phyloP scores from a whole-genome alignment of 2,113 vertebrate species.

The Siniperca knerii region DNA sequence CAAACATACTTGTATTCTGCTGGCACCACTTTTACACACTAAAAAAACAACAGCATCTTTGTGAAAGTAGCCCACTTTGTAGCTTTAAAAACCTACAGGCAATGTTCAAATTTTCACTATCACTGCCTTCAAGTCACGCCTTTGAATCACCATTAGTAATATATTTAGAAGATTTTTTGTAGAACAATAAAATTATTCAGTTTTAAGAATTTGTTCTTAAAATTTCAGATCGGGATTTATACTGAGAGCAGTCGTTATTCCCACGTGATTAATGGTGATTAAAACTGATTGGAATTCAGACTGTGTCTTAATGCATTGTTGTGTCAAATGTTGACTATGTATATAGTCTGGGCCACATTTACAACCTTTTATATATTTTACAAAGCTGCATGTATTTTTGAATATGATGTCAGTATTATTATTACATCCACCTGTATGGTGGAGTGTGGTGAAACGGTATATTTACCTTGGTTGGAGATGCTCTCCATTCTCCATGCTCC shows the following conservation, averaged over 20 bases:
- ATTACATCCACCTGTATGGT: not conserved
- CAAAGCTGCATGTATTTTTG: not conserved
- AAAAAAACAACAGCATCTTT: conserved; percentile 49
- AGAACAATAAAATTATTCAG: conserved; percentile 2
- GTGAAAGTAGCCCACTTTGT: conserved; percentile 26
- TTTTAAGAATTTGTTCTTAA: not conserved
- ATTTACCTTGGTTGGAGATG: not conserved
- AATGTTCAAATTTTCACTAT: conserved; percentile 33
- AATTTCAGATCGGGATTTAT: not conserved
- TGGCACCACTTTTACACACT: conserved; percentile 16
- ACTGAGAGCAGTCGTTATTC: not conserved
- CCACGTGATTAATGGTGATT: not conserved
- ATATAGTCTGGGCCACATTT: not conserved
- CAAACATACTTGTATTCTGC: conserved; percentile 38
- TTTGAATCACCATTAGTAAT: conserved; percentile 21
- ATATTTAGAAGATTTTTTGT: not conserved
- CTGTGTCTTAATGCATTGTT: not conserved
- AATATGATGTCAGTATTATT: not conserved
- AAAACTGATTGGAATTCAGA: not conserved
- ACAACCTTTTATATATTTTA: not conserved
- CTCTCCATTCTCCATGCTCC: not conserved
- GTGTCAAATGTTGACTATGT: not conserved
- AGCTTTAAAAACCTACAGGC: conserved; percentile 40
- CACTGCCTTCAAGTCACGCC: conserved; percentile 19
- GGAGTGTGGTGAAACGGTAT: too few species aligned